Base-by-base conservation (phyloP, 2,888 invertebrate genomes). In the Orchestes rusci region DNA sequence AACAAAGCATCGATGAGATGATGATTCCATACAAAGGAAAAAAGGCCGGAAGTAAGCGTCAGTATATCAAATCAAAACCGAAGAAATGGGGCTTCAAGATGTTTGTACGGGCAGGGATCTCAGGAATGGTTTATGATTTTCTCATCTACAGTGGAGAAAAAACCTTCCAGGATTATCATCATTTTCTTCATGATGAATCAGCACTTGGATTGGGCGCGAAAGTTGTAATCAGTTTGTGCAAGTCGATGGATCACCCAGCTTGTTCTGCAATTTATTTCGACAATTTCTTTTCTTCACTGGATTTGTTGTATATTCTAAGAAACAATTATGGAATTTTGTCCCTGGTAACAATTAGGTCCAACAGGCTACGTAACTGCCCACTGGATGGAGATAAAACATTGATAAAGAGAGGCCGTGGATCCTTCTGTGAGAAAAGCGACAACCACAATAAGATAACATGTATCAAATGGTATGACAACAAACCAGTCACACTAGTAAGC, bases 1-100 rank as follows among this genome's bases (percentile, higher is more conserved):
- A 17, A 18, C 27, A 35, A 16, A 20, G 12, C 27, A 42, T 42
- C 3, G 10, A 28, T n/a, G 18, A 52, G 8, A 23, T 23, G 27
- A 23, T 23, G 27, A 8, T 23, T 8, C 27, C 27, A 5, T 23
- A 23, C 8, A 23, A 23, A 23, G 27, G 27, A 8, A 23, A 5
- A 23, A 23, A 8, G 8, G 27, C 27, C 8, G 27, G 27, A 8
- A 23, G 7, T 8, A 5, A 8, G 7, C 5, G 8, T 8, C 27
- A 23, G 8, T 23, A 23, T 23, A 8, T 23, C 7, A 23, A 23
- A 23, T 8, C 7, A 5, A 23, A 23, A 8, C 27, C 27, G 7
- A 23, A 23, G n/a, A n/a, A n/a, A n/a, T n/a, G n/a, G n/a, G n/a
- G n/a, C n/a, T n/a, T n/a, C n/a, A n/a, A n/a, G n/a, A n/a, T n/a